Conservation (phyloP, 2,888 invertebrate genomes). For the Candidula unifasciata region DNA sequence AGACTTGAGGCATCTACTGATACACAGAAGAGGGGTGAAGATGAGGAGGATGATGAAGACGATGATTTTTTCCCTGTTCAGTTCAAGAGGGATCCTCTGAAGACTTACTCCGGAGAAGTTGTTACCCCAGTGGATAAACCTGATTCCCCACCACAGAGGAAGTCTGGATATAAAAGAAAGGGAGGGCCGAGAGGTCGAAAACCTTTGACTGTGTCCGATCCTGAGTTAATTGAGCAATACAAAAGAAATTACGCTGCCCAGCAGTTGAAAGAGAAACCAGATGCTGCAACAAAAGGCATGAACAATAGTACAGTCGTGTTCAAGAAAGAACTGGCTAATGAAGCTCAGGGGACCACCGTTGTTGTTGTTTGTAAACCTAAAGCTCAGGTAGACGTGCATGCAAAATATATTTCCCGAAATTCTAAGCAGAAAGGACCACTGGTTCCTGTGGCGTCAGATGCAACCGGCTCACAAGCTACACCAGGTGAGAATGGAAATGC, state of each 20-base stretch:
- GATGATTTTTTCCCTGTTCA: constrained; percentile 55
- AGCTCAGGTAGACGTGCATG: constrained; percentile 62
- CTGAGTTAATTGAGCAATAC: constrained; percentile 56
- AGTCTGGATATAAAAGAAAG: constrained; percentile 47
- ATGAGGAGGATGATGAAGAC: constrained; percentile 34
- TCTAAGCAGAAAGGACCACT: constrained; percentile 56
- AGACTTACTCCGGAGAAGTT: constrained; percentile 56
- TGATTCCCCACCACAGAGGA: constrained; percentile 50
- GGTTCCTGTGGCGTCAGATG: constrained; percentile 43
- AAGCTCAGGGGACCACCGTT: constrained; percentile 68
- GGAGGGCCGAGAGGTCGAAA: constrained; percentile 53
- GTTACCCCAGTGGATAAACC: constrained; percentile 53
- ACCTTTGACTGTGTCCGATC: constrained; percentile 56
- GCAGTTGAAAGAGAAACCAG: constrained; percentile 48
- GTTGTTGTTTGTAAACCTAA: constrained; percentile 73
- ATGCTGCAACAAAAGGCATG: constrained; percentile 51
- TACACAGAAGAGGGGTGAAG: background rate
- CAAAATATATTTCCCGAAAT: constrained; percentile 61
- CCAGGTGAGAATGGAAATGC: constrained; percentile 35
- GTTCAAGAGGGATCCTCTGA: constrained; percentile 55
- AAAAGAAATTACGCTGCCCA: constrained; percentile 57
- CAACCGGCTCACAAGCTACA: constrained; percentile 18
- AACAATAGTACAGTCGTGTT: constrained; percentile 58
- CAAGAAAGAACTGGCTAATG: constrained; percentile 61
- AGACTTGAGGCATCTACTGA: constrained; percentile 2